These are phyloP conservation scores for Acridotheres tristis DNA, from an alignment of 2,797 vertebrate genomes.

Conservation along the genomic window DNA sequence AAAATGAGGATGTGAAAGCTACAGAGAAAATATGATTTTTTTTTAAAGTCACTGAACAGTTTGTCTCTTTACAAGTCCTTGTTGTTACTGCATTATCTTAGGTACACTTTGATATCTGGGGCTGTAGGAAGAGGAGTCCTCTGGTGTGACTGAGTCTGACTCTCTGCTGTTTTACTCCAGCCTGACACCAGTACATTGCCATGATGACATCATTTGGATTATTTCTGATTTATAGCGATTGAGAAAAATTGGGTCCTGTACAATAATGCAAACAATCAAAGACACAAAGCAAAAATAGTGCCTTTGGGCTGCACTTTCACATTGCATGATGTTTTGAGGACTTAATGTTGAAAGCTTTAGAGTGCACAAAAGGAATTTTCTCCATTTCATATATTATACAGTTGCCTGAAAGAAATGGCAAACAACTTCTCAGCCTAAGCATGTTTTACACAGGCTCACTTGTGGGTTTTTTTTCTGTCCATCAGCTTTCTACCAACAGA, in stretches of 20 bases:
- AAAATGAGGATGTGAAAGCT: neutral
- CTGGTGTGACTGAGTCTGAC: neutral
- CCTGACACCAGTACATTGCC: conserved; percentile 18
- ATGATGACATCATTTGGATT: conserved; percentile 60
- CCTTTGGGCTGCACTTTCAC: conserved; percentile 11
- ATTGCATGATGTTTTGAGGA: conserved; percentile 1
- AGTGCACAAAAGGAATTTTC: conserved; percentile 42
- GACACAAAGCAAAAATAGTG: conserved; percentile 39
- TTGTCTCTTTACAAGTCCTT: neutral
- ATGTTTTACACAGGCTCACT: neutral
- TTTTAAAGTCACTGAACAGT: accelerated
- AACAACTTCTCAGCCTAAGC: neutral
- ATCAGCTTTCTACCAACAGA: neutral
- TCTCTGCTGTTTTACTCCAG: conserved; percentile 15
- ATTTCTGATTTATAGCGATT: conserved; percentile 61
- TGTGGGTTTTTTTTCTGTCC: neutral
- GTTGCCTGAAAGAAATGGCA: conserved; percentile 47
- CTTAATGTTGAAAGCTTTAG: conserved; percentile 32
- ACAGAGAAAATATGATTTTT: neutral
- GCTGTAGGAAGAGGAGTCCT: neutral
- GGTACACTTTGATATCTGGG: neutral
- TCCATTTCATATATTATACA: conserved; percentile 42
- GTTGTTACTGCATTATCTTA: neutral
- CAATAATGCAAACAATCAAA: conserved; percentile 61
- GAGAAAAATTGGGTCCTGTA: conserved; percentile 58